Conservation (phyloP, 2,797 vertebrate genomes). For the Sphaeramia orbicularis region DNA sequence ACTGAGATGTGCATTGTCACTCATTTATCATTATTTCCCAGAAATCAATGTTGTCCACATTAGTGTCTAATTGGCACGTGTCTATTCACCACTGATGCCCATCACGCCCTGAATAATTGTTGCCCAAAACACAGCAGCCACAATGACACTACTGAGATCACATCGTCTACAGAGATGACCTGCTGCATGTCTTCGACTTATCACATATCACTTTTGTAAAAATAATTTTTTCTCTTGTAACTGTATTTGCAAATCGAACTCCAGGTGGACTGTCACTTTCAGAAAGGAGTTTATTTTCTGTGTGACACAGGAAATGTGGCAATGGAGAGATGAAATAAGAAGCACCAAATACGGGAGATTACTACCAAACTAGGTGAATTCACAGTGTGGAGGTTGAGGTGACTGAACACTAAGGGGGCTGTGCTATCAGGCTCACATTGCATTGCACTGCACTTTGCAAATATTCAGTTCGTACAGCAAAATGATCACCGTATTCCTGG, state of each 20-base stretch:
- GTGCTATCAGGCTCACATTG: slow-evolving; percentile 35
- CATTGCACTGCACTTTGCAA: slow-evolving; percentile 28
- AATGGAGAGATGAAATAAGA: slow-evolving; percentile 34
- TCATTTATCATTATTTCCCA: slow-evolving; percentile 32
- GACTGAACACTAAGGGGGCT: slow-evolving; percentile 38
- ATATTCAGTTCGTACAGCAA: slow-evolving; percentile 29
- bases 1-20: slow-evolving; percentile 21
- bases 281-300: slow-evolving; percentile 26
- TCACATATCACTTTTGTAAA: not conserved
- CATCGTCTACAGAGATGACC: not conserved
- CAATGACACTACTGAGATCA: slow-evolving; percentile 23
- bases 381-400: slow-evolving; percentile 60
- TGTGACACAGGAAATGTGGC: slow-evolving; percentile 7
- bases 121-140: slow-evolving; percentile 30
- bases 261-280: slow-evolving; percentile 2
- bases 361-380: slow-evolving; percentile 63
- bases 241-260: slow-evolving; percentile 12
- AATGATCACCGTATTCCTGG: slow-evolving; percentile 40
- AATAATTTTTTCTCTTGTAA: not conserved
- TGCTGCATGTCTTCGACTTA: not conserved
- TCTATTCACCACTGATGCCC: slow-evolving; percentile 19
- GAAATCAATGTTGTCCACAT: slow-evolving; percentile 27
- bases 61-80: slow-evolving; percentile 35
- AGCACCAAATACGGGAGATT: slow-evolving; percentile 15
- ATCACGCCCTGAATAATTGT: slow-evolving; percentile 38